Evolutionary conservation across 2,797 vertebrate species (phyloP).

Genomic region (Carapus acus): DNA sequence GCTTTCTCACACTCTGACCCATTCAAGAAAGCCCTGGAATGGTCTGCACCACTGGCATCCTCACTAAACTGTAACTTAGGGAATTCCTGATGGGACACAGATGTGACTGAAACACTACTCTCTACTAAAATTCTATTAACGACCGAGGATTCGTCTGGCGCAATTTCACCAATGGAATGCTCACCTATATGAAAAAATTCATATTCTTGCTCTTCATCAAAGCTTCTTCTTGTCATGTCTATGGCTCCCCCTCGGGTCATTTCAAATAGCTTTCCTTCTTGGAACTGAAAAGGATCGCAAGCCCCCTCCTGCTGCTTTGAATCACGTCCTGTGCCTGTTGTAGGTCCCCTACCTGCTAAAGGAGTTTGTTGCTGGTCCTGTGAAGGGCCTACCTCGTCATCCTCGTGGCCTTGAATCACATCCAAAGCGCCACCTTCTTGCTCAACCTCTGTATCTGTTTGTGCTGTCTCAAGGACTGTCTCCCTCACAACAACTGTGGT

Average conservation of each 20-base stretch:
- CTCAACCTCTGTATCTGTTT: constrained; percentile 46
- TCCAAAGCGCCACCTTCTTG: no score
- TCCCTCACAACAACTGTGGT: neutral
- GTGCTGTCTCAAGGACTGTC: constrained; percentile 1
- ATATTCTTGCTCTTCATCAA: constrained; percentile 79
- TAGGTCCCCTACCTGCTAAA: constrained; percentile 73
- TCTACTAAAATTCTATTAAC: constrained; percentile 16
- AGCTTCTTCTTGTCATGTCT: constrained; percentile 89
- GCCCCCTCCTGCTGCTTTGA: constrained; percentile 78
- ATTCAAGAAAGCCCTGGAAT: constrained; percentile 27
- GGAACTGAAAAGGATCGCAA: constrained; percentile 89
- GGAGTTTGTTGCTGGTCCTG: constrained; percentile 74
- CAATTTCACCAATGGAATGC: constrained; percentile 51
- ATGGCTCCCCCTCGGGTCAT: constrained; percentile 98
- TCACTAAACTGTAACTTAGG: constrained; percentile 15
- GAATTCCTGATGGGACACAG: constrained; percentile 20
- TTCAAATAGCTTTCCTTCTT: constrained; percentile 97
- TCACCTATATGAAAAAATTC: constrained; percentile 84
- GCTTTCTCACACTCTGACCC: constrained; percentile 18
- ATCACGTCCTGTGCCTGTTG: constrained; percentile 74
- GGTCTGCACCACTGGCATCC: constrained; percentile 3
- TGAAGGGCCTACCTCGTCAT: constrained; percentile 73
- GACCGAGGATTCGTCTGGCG: constrained; percentile 27
- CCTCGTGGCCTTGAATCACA: constrained; percentile 48
- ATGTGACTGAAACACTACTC: constrained; percentile 10